Evolutionary conservation across 2,113 vertebrate species (phyloP), one percentile per base, ranked within the genome.

Genomic region (Neopipo cinnamomea): DNA sequence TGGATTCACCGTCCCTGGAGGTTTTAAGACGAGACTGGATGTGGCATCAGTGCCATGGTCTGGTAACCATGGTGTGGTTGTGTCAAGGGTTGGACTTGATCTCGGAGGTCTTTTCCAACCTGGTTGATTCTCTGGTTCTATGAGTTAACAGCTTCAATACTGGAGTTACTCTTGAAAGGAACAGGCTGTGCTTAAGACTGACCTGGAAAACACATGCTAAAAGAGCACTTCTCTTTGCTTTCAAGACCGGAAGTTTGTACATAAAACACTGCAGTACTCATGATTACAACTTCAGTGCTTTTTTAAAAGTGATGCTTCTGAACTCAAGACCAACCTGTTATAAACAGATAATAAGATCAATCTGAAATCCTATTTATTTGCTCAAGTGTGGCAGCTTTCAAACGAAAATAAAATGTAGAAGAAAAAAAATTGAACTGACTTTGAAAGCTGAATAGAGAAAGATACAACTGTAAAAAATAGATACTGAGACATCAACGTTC

Each of bases 291-390:
- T 66, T 87, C 76, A 84, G 3, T n/a, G 68, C 35, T 84, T 72
- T 86, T 85, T 83, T 49, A 87, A 74, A 84, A 81, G 66, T 11
- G 46, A 65, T 78, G 58, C 35, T 82, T 89, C 73, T 82, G 77
- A 94, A 87, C 73, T 79, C 61, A 68, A 71, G 76, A 91, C 61
- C 88, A 96, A 70, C 83, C 68, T 73, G 65, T 20, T 84, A 73
- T 79, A 93, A 95, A 94, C 24, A 91, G 68, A 56, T 88, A 85
- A 83, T 70, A 78, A 81, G 62, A 89, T 94, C 85, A 61, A 49
- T 49, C 37, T 72, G 65, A 91, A 93, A 78, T 61, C 39, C 28
- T 44, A 30, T 80, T 80, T 83, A 27, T 91, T 91, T 92, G 52
- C 47, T 94, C 79, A 91, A 16, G 19, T n/a, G 52, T 58, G 41